These are phyloP conservation scores for Trachelipus rathkii DNA, from an alignment of 1,140 invertebrate species.

Conservation along the genomic window DNA sequence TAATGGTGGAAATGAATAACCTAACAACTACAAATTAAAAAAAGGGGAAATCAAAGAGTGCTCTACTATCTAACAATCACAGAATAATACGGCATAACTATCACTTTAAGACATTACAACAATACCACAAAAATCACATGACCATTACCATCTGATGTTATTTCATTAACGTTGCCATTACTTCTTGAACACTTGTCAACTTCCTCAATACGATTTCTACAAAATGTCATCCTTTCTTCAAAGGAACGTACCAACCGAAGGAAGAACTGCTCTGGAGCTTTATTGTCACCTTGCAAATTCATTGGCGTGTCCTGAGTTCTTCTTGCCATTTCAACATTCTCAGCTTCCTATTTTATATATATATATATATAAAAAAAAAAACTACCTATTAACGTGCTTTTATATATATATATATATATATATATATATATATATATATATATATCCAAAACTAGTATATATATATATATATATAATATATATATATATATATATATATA, in stretches of 20 bases:
- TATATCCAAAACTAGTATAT: neutral
- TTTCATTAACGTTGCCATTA: neutral
- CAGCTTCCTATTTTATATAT: neutral
- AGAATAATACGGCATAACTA: too few species aligned
- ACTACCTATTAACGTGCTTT: too few species aligned
- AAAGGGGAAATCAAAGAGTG: too few species aligned
- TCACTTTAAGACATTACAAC: too few species aligned
- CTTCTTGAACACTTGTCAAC: slow-evolving; percentile 24
- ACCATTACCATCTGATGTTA: neutral
- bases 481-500: neutral
- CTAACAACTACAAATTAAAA: too few species aligned
- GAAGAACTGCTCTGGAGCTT: slow-evolving; percentile 27
- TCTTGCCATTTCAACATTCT: slow-evolving; percentile 29
- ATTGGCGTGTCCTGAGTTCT: slow-evolving; percentile 26
- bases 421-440: neutral
- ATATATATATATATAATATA: slow-evolving; percentile 5
- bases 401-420: neutral
- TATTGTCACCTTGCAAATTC: slow-evolving; percentile 25
- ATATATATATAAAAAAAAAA: too few species aligned
- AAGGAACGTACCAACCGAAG: slow-evolving; percentile 8
- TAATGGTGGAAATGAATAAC: too few species aligned
- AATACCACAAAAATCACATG: neutral
- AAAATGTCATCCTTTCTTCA: slow-evolving; percentile 24
- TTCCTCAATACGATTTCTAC: slow-evolving; percentile 24
- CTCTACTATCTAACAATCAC: too few species aligned